These are phyloP conservation scores for Todiramphus saurophagus DNA, from an alignment of 2,113 vertebrate genomes.

Conservation along the genomic window DNA sequence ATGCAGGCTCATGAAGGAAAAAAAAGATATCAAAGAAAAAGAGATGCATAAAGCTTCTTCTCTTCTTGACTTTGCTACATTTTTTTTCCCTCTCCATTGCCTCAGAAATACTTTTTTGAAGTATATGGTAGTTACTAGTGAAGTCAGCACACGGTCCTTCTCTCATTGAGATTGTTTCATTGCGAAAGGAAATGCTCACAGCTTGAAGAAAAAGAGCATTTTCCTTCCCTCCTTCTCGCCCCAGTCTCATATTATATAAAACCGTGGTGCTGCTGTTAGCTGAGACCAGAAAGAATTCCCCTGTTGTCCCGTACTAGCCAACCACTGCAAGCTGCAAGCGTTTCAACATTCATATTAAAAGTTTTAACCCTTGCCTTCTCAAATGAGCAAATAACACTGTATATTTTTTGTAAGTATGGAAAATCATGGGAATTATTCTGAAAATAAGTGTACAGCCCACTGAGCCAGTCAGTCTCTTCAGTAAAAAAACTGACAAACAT, in stretches of 20 bases:
- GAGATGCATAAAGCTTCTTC: not conserved
- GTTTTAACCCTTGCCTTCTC: conserved; percentile 56
- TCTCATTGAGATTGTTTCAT: conserved; percentile 16
- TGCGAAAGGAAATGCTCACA: conserved; percentile 46
- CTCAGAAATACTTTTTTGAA: not conserved
- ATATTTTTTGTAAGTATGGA: conserved; percentile 1
- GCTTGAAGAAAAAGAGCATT: conserved; percentile 55
- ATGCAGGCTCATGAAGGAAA: not conserved
- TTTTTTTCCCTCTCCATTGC: not conserved
- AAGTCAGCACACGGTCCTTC: conserved; percentile 11
- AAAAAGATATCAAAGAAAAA: not conserved
- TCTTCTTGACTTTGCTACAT: not conserved
- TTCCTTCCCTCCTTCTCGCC: conserved; percentile 26
- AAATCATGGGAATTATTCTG: conserved; percentile 48
- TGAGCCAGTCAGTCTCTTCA: conserved; percentile 43
- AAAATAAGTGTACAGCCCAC: conserved; percentile 17
- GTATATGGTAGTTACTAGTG: not conserved
- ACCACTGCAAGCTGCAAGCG: conserved; percentile 16
- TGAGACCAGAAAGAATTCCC: conserved; percentile 61
- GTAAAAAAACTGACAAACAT: conserved; percentile 31
- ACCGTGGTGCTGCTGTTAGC: conserved; percentile 43
- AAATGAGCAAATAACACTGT: not conserved
- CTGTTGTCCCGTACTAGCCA: conserved; percentile 56
- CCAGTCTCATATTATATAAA: conserved; percentile 34
- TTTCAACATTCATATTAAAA: conserved; percentile 44